Conservation (phyloP, 92 coral and sea anemone genomes). For the Hydrozoanthus gracilis region DNA sequence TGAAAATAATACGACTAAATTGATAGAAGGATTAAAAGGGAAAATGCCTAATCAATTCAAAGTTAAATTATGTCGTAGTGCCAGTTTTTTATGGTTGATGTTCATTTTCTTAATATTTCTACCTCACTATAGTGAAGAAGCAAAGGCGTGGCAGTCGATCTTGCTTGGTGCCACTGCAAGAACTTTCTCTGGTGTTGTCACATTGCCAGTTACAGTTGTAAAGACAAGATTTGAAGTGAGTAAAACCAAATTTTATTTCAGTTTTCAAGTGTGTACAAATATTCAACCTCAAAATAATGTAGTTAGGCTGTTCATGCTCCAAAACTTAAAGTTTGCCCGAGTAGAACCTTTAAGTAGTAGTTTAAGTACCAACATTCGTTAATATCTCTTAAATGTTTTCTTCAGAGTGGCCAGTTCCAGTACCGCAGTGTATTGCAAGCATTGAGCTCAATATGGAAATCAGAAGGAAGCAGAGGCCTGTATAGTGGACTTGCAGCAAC, state of each 20-base stretch:
- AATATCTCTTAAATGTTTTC: not conserved
- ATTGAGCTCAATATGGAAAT: slow-evolving; percentile 84
- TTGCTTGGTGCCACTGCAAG: slow-evolving; percentile 92
- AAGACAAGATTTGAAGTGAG: slow-evolving; percentile 93
- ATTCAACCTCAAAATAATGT: no score
- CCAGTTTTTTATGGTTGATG: no score
- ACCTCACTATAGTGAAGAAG: slow-evolving; percentile 59
- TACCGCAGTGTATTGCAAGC: slow-evolving; percentile 87
- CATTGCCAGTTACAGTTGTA: slow-evolving; percentile 92
- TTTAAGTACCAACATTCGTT: not conserved
- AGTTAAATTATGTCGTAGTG: no score
- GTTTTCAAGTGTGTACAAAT: no score
- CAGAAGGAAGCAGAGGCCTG: slow-evolving; percentile 91
- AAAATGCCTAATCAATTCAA: no score
- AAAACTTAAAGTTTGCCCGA: no score
- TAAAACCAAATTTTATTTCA: not conserved
- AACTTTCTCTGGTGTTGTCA: slow-evolving; percentile 73
- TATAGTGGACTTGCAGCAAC: slow-evolving; percentile 94
- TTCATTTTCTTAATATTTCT: not conserved
- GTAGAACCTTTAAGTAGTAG: not conserved
- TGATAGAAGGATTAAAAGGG: no score
- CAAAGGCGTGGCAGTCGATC: slow-evolving; percentile 67
- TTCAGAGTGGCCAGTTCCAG: slow-evolving; percentile 88
- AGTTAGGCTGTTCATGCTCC: no score
- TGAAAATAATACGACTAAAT: no score